phyloP scores from a whole-genome alignment of 2,797 vertebrate species.

The Myoxocephalus aenaeus region DNA sequence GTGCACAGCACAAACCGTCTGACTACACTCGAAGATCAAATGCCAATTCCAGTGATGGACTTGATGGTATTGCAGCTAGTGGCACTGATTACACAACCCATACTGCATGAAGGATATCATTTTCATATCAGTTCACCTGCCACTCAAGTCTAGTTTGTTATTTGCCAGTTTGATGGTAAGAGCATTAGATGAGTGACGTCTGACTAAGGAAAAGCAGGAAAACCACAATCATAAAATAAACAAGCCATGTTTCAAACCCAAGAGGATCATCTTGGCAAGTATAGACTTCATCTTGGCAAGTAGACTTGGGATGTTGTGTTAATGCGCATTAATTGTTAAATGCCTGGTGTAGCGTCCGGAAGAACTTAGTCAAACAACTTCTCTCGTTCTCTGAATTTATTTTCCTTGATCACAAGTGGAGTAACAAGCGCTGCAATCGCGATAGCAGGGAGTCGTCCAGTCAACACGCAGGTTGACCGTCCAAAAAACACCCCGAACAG shows the following conservation, averaged over 20 bases:
- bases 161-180: slow-evolving; percentile 14
- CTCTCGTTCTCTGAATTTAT: no score
- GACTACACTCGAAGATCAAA: slow-evolving; percentile 14
- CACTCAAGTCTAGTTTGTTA: slow-evolving; percentile 2
- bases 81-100: not conserved
- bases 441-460: no score
- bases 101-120: not conserved
- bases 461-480: no score
- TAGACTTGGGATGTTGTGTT: not conserved
- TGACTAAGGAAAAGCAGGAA: slow-evolving; percentile 1
- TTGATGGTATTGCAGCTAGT: slow-evolving; percentile 2
- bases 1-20: not conserved
- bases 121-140: not conserved
- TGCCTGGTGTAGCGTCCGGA: no score
- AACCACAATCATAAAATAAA: slow-evolving; percentile 3
- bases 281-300: not conserved
- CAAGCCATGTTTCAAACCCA: slow-evolving; percentile 12
- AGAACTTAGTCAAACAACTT: no score
- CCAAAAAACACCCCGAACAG: no score
- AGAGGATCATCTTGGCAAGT: slow-evolving; percentile 2
- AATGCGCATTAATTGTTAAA: no score
- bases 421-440: no score
- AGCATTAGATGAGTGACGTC: slow-evolving; percentile 5
- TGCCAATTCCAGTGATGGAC: slow-evolving; percentile 16
- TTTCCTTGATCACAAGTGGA: no score